Base-by-base conservation (phyloP, 2,797 vertebrate genomes). In the Rachycentron canadum region DNA sequence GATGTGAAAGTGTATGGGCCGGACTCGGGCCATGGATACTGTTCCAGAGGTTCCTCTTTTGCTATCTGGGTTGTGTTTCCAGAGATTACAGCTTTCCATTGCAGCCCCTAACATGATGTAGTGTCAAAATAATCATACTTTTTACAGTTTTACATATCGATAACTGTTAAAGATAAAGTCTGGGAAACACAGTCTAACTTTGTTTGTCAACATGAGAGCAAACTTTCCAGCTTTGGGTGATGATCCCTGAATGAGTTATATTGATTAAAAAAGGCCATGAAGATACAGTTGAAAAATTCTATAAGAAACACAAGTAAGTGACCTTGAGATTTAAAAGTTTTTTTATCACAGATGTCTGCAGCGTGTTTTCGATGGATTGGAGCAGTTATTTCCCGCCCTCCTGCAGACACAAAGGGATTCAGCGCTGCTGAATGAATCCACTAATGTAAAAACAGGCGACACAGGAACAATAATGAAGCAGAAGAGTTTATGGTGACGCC, bases 361-460 rank as follows among this genome's bases (percentile, higher is more conserved):
- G 28, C 10, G n/a, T 14, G 10, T 19, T 43, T 34, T 36, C 23
- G 2, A 2, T 73, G 45, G 21, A 59, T 76, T 2, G 61, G 17
- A 75, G 63, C 14, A 59, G 26, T 26, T 67, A 43, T 45, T 67
- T 34, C 62, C 23, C 4, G 5, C 45, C 28, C 19, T n/a, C 12
- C 2, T 43, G n/a, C 40, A 12, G 21, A 0, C 1, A 52, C 16
- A 56, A 14, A 14, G 17, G 16, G 6, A 52, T 52, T 65, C 12
- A 36, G 30, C 26, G 12, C 25, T 30, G 55, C 21, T 30, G 19
- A 57, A 52, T 55, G 28, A 7, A 36, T 32, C 14, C 26, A 12
- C 2, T 36, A n/a, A 30, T 10, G 60, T 16, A n/a, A 64, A 50
- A 47, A 34, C 32, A 32, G 9, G 21, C 7, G 30, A 6, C 53